Evolutionary conservation across 2,797 vertebrate genomes (phyloP).

Genomic region (Anas georgica): DNA sequence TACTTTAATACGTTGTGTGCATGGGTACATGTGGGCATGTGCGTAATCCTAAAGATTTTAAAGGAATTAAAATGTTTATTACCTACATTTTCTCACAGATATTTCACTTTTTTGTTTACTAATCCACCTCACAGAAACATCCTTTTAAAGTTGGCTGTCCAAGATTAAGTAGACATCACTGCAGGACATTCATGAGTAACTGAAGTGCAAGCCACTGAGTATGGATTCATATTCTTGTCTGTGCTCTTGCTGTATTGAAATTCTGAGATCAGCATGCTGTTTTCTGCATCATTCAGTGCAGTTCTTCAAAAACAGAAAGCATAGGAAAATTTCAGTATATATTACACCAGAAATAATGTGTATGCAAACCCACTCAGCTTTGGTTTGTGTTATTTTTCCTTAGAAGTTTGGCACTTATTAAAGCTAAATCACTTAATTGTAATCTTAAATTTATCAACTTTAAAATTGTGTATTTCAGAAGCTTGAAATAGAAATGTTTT

Average conservation of each 20-base stretch:
- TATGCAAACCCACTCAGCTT: background rate
- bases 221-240: background rate
- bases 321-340: background rate
- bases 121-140: background rate
- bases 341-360: background rate
- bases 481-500: constrained; percentile 44
- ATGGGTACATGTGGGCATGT: background rate
- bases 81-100: background rate
- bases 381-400: constrained; percentile 7
- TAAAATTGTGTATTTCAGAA: background rate
- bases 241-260: background rate
- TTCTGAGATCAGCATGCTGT: background rate
- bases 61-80: constrained; percentile 30
- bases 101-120: constrained; percentile 28
- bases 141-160: background rate
- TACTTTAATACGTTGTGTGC: background rate
- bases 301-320: background rate
- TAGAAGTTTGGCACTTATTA: background rate
- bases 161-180: background rate
- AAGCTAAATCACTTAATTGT: background rate
- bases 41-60: background rate
- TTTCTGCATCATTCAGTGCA: background rate
- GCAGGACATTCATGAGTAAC: background rate
- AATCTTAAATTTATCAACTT: background rate
- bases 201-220: background rate